Evolutionary conservation across 2,888 invertebrate genomes (phyloP).

Genomic region (Drosophila nigricruria): DNA sequence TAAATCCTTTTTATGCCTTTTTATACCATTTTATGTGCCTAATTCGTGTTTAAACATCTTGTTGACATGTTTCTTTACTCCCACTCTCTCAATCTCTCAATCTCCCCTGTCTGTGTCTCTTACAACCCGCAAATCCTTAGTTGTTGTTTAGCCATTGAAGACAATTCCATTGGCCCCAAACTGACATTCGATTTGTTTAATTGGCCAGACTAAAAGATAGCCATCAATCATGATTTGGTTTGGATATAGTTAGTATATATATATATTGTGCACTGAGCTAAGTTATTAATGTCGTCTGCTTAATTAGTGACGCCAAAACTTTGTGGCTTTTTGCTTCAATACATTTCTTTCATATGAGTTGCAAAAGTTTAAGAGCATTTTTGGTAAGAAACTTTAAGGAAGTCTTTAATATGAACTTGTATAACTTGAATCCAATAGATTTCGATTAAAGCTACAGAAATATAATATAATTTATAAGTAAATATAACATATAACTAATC

Average conservation of each 20-base stretch:
- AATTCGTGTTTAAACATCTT: constrained; percentile 80
- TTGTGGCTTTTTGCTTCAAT: constrained; percentile 1
- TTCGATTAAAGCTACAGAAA: not conserved
- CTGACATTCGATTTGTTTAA: constrained; percentile 72
- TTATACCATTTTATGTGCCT: constrained; percentile 67
- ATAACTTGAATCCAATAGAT: not conserved
- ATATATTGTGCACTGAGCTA: constrained; percentile 1
- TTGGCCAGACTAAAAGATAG: constrained; percentile 73
- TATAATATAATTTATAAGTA: too few relatives aligned
- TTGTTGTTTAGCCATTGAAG: constrained; percentile 22
- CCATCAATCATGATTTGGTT: constrained; percentile 70
- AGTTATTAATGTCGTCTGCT: constrained; percentile 35
- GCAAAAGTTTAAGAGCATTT: constrained; percentile 7
- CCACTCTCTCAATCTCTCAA: not conserved
- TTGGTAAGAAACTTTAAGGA: not conserved
- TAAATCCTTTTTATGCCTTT: constrained; percentile 77
- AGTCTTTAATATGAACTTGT: not conserved
- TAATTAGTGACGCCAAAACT: constrained; percentile 56
- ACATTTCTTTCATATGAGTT: not conserved
- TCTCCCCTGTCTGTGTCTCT: not conserved
- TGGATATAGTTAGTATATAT: not conserved
- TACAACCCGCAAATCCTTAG: constrained; percentile 12
- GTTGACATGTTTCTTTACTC: constrained; percentile 64
- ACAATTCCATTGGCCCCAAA: constrained; percentile 45
- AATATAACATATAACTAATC: too few relatives aligned